Evolutionary conservation across 1,140 invertebrate genomes (phyloP), one percentile per base, ranked within the genome.

Genomic region (Teleogryllus occipitalis): DNA sequence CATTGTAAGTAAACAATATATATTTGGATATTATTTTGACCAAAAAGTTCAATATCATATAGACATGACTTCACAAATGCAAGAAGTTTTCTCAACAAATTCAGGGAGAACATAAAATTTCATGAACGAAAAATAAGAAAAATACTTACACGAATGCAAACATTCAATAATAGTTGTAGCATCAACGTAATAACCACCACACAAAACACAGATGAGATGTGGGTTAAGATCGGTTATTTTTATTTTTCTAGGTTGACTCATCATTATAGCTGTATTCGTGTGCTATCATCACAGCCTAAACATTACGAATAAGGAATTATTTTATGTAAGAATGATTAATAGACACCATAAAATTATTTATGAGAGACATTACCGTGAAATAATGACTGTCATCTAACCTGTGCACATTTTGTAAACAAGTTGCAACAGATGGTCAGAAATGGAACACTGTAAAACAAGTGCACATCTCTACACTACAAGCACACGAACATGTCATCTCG

Each of bases 131-230:
- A 39, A 39, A 75, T 22, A 47, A 75, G 14, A 75, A 47, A 48
- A 79, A 48, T 83, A 91, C 92, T 93, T 90, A 95, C 93, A 98
- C 46, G 96, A 96, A 87, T 98, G 97, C 82, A 98, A 90, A 90
- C 97, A 99, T 88, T 96, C 95, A 65, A 95, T 95, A 76, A 98
- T 96, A 72, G 96, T 97, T 8, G 96, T 98, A 7, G 97, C 97
- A 87, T 99, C 96, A 81, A 99, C 93, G 83, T 97, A 93, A 84
- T 99, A 98, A 22, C 97, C 97, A 81, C 91, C 90, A 87, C 97
- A 99, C 74, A 99, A 87, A 79, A 90, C 90, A 88, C 97, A 99
- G 18, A 90, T 91, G 77, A 96, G 85, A 83, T 93, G 91, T 14
- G 90, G 88, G 84, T 94, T 95, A 78, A 96, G 87, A 82, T 92